Base-by-base conservation (phyloP, 2,797 vertebrate genomes). In the Lophius americanus region DNA sequence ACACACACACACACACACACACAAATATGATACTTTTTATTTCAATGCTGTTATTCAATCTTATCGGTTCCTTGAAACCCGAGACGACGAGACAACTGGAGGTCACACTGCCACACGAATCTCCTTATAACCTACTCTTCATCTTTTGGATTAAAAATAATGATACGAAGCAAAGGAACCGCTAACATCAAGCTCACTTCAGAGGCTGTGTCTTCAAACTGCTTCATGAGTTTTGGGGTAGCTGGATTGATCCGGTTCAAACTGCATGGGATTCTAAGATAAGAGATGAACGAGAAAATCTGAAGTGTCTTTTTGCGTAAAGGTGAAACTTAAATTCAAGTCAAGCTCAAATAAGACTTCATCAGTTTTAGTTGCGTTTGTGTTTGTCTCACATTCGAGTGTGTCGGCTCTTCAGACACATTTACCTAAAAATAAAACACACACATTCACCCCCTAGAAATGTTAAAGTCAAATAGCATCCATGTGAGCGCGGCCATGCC, bases 11-110 rank as follows among this genome's bases (percentile, higher is more conserved):
- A 46, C 52, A 38, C 41, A 33, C 47, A 36, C 46, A 44, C 46
- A 63, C 43, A 36, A 11, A 10, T 6, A 6, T 49, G 57, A 12
- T 32, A 12, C 8, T 14, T 56, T 8, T 51, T 42, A 54, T 61
- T 50, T 44, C 9, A 53, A 11, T 46, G 50, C n/a, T 10, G 14
- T 38, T 13, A 9, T 51, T 56, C 13, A 0, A 6, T 58, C 39
- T 55, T 54, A 73, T 63, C 68, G 52, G 13, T 55, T 36, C 46
- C 13, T 38, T 39, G 41, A 57, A 9, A 43, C 33, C 35, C 51
- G 48, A 51, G 9, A 23, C 42, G 36, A 41, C 32, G 10, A n/a
- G 12, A 44, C 13, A 60, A 42, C 10, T 32, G 12, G 14, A 43
- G 7, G 35, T 55, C 12, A 38, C 54, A 10, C 13, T 23, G 48